Base-by-base conservation (phyloP, 2,113 vertebrate genomes). In the Gracilinanus agilis region DNA sequence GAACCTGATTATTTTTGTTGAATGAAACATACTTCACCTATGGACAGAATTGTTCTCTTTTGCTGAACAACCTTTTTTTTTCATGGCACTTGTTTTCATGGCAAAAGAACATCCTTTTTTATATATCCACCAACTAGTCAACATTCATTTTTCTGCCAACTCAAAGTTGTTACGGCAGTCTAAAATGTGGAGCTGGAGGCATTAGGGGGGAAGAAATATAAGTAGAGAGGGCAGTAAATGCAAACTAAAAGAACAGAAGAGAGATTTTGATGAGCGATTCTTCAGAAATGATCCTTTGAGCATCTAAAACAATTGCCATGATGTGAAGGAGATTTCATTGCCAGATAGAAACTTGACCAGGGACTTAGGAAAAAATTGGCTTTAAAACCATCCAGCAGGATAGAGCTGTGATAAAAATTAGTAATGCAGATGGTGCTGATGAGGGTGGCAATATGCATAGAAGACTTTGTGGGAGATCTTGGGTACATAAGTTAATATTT, bases 1-100 rank as follows among this genome's bases (percentile, higher is more conserved):
- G 96, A 98, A 98, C 97, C 96, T 97, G 98, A 98, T 97, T 97
- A 97, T 96, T 88, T 95, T 55, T 97, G 61, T 54, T 98, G 97
- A 98, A 97, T 97, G 94, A 97, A 97, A 96, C 96, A 96, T 53
- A 94, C 94, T 92, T 97, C 54, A 92, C 49, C 75, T 93, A 97
- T 88, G 55, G 83, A 97, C 96, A 96, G 93, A 97, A 93, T 90
- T 95, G 92, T 96, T 40, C 75, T 95, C 55, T 98, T 90, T 98
- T 98, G 93, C 44, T 95, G 92, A 97, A 95, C 96, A 95, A 93
- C 49, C 5, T 49, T 49, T 49, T 49, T 49, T 49, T 49, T 49
- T 49, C 49, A 49, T 49, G 92, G 53, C 92, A 96, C 90, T 94
- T 93, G 58, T 93, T 55, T 90, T 96, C 96, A 95, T 90, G 94